Conservation (phyloP, 1,140 invertebrate species). For the Drosophila simulans region DNA sequence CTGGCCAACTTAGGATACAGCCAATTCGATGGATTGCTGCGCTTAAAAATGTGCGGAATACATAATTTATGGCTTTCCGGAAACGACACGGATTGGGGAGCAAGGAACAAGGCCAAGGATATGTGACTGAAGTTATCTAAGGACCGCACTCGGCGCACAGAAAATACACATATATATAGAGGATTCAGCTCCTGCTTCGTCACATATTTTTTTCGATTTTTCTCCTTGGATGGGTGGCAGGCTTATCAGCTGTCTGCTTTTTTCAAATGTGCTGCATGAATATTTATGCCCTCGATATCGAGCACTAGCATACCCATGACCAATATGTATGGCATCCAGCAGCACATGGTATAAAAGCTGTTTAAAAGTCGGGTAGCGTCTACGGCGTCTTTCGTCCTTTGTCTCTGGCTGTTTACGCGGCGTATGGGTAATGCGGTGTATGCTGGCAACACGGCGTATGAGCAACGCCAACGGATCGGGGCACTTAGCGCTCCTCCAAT, state of each 20-base stretch:
- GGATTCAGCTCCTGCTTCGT: conserved; percentile 16
- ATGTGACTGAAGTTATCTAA: conserved; percentile 75
- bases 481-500: conserved; percentile 38
- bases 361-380: conserved; percentile 67
- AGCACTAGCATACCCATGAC: conserved; percentile 38
- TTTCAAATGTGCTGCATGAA: conserved; percentile 66
- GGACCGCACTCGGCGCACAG: conserved; percentile 57
- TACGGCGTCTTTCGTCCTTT: conserved; percentile 23
- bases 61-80: conserved; percentile 74
- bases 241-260: conserved; percentile 76
- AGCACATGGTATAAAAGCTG: conserved; percentile 55
- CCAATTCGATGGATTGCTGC: conserved; percentile 43
- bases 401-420: conserved; percentile 45
- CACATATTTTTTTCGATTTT: conserved; percentile 34
- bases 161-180: conserved; percentile 21
- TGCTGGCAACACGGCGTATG: conserved; percentile 39
- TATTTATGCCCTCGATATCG: conserved; percentile 74
- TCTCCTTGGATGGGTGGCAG: conserved; percentile 16
- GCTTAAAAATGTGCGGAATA: conserved; percentile 73
- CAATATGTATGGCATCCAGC: conserved; percentile 19
- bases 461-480: conserved; percentile 33
- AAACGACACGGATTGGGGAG: conserved; percentile 20
- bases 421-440: conserved; percentile 50
- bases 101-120: conserved; percentile 46
- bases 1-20: conserved; percentile 25